Conservation (phyloP, 2,888 invertebrate genomes). For the Pollenia labialis region DNA sequence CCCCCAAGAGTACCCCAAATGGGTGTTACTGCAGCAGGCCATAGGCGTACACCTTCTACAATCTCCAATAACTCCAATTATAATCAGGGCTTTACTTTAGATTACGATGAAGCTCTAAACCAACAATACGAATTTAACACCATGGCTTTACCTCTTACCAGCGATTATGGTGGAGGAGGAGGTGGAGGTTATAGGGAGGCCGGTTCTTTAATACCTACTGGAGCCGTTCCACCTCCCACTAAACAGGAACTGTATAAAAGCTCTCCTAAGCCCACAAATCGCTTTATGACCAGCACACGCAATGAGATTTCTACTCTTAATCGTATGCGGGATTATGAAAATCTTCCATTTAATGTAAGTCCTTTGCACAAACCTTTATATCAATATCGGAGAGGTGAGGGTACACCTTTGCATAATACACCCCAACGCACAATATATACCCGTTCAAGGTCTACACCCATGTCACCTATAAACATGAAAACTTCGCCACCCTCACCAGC, state of each 20-base stretch:
- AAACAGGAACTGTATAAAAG: slow-evolving; percentile 80
- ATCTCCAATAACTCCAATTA: slow-evolving; percentile 87
- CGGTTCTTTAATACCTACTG: slow-evolving; percentile 45
- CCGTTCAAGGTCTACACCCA: slow-evolving; percentile 72
- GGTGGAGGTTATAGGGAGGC: slow-evolving; percentile 30
- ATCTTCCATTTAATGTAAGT: slow-evolving; percentile 77
- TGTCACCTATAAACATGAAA: slow-evolving; percentile 74
- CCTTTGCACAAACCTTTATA: slow-evolving; percentile 77
- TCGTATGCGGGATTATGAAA: slow-evolving; percentile 81
- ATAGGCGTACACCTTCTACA: slow-evolving; percentile 92
- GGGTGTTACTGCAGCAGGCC: slow-evolving; percentile 84
- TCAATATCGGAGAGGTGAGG: slow-evolving; percentile 74
- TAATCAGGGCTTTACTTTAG: slow-evolving; percentile 87
- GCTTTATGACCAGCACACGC: slow-evolving; percentile 68
- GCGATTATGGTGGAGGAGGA: slow-evolving; percentile 71
- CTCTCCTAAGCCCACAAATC: slow-evolving; percentile 80
- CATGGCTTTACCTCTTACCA: slow-evolving; percentile 74
- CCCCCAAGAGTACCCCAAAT: slow-evolving; percentile 84
- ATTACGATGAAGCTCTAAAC: slow-evolving; percentile 85
- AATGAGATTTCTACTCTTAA: slow-evolving; percentile 74
- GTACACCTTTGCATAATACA: slow-evolving; percentile 71
- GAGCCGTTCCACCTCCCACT: slow-evolving; percentile 75
- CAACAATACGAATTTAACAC: slow-evolving; percentile 80
- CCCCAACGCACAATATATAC: slow-evolving; percentile 72
- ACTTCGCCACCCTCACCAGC: slow-evolving; percentile 71